phyloP scores from a whole-genome alignment of 2,888 invertebrate species.

The Acleris sparsana region DNA sequence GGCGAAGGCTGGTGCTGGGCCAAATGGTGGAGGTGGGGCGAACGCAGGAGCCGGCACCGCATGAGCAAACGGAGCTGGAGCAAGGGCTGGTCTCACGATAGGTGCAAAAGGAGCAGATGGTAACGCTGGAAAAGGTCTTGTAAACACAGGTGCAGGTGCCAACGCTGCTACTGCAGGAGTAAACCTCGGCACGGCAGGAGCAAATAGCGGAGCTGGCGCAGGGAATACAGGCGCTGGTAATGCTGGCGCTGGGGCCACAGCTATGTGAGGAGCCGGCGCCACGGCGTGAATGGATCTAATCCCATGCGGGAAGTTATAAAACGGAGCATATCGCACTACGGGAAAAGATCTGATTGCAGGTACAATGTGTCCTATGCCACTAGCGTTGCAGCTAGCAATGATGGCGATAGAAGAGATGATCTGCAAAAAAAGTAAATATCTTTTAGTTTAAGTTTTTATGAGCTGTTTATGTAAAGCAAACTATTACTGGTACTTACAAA shows the following conservation, averaged over 20 bases:
- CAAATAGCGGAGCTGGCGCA: constrained; percentile 30
- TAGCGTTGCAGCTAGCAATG: constrained; percentile 73
- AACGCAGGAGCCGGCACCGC: constrained; percentile 40
- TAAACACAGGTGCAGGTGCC: constrained; percentile 42
- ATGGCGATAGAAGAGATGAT: constrained; percentile 59
- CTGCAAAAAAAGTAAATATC: constrained; percentile 52
- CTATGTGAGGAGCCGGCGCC: constrained; percentile 56
- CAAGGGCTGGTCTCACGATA: constrained; percentile 29
- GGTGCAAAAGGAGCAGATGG: constrained; percentile 35
- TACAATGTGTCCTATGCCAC: constrained; percentile 68
- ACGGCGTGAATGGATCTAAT: constrained; percentile 73
- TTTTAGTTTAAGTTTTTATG: too few species aligned
- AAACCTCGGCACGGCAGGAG: constrained; percentile 30
- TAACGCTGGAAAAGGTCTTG: constrained; percentile 38
- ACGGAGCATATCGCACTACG: constrained; percentile 75
- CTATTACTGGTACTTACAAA: constrained; percentile 62
- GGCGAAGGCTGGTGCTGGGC: constrained; percentile 4
- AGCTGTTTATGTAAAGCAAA: not conserved
- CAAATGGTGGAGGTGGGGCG: constrained; percentile 30
- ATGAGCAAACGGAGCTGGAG: constrained; percentile 47
- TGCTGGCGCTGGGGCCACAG: constrained; percentile 41
- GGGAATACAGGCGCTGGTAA: constrained; percentile 40
- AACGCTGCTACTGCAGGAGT: constrained; percentile 47
- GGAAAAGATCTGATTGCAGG: constrained; percentile 67
- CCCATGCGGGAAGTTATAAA: constrained; percentile 73